A percentile compares a stretch with the other conserved stretches of the same genome.
Conservation (phyloP, 2,888 invertebrate species). For the Diarsia mendica region DNA sequence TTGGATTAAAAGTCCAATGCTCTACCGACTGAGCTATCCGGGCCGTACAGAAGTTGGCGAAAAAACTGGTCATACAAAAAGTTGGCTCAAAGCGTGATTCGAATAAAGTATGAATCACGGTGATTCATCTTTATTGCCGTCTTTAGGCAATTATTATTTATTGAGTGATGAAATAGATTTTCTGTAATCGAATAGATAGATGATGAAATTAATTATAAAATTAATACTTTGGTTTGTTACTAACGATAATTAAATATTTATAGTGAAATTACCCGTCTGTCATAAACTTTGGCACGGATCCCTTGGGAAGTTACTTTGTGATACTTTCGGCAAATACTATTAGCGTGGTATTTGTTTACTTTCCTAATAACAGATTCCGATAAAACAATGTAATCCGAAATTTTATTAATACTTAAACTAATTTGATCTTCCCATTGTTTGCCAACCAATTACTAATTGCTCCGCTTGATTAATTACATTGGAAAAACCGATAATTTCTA, state of each 20-base stretch:
- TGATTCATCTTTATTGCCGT: slow-evolving; percentile 30
- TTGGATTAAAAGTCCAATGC: slow-evolving; percentile 91
- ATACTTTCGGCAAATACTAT: background rate
- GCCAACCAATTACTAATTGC: background rate
- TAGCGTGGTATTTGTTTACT: background rate
- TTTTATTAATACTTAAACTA: background rate
- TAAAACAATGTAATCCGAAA: background rate
- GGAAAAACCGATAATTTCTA: background rate
- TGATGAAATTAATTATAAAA: background rate
- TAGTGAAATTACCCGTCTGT: background rate
- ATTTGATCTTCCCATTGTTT: background rate
- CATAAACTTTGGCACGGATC: background rate
- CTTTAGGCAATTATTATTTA: slow-evolving; percentile 23
- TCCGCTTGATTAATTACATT: background rate
- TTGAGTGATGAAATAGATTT: background rate
- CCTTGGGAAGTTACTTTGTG: background rate
- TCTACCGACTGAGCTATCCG: slow-evolving; percentile 90
- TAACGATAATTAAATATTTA: background rate
- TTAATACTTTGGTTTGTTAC: too few relatives aligned
- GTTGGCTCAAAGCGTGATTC: background rate
- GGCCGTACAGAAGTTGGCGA: background rate
- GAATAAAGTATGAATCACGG: slow-evolving; percentile 24
- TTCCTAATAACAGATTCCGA: background rate
- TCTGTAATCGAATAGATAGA: background rate
- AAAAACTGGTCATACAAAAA: slow-evolving; percentile 31